Base-by-base conservation (phyloP, 1,140 invertebrate species). In the Drosophila santomea region DNA sequence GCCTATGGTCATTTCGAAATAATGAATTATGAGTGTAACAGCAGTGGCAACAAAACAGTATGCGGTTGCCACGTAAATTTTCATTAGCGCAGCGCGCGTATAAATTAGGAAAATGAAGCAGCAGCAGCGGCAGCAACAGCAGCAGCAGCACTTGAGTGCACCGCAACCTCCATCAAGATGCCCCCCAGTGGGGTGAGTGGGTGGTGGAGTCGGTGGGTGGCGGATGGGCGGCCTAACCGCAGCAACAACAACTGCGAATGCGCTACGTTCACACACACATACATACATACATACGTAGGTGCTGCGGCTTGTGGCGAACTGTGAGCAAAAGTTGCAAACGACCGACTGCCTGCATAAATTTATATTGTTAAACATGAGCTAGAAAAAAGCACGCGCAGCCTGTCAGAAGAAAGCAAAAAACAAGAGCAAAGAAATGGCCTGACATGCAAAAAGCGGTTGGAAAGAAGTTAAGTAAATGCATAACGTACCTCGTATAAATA, bases 91-190 rank as follows among this genome's bases (percentile, higher is more conserved):
- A 84, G 72, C 66, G 72, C 84, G 84, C 77, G 80, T 84, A 88
- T 88, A 89, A 88, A 88, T 88, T 88, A 88, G 84, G 76, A 88
- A 88, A 88, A 88, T 88, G 84, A 88, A 88, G 84, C 75, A 88
- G 84, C 75, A 88, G 83, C 83, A 59, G 73, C 67, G 47, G 50
- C 68, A 59, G 73, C 67, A 51, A 45, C 74, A 61, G 62, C 39
- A 50, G 62, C 39, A 50, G 63, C 17, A 17, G 59, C 80, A 78
- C 74, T 82, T 82, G 80, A 82, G 79, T 77, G 74, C 79, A 74
- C 59, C 59, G 45, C 72, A 57, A 48, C 72, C 72, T 38, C 35
- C 72, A 75, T 55, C 51, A 41, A 74, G 41, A 66, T 56, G 73
- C 20, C 44, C 20, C 68, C n/a, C 20, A 39, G 25, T 39, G 23